These are phyloP conservation scores for Cossypha polioptera DNA, from an alignment of 2,797 vertebrate genomes.

Conservation along the genomic window DNA sequence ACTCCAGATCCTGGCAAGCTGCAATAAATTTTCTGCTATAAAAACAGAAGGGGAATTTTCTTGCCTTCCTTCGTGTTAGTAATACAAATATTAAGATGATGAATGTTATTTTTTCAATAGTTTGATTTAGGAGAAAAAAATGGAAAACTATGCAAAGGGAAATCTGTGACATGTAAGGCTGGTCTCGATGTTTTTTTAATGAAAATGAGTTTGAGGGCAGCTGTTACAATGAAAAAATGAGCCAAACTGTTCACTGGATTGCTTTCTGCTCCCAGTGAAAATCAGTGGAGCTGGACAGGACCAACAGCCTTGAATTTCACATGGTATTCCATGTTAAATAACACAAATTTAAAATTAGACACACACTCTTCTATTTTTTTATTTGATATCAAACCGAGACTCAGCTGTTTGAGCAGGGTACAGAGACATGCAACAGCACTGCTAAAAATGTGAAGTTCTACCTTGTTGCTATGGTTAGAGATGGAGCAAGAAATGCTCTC, in stretches of 20 bases:
- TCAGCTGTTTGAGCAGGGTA: not conserved
- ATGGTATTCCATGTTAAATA: rapidly evolving
- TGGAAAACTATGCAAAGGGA: not conserved
- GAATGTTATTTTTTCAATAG: not conserved
- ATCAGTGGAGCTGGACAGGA: not conserved
- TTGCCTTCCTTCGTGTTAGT: not conserved
- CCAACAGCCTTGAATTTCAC: not conserved
- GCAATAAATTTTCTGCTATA: slow-evolving; percentile 3
- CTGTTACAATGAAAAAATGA: not conserved
- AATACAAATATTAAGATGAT: not conserved
- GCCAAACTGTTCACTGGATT: not conserved
- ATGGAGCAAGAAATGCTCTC: not conserved
- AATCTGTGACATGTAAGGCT: not conserved
- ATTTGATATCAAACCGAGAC: not conserved
- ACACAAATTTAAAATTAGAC: not conserved
- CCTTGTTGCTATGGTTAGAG: not conserved
- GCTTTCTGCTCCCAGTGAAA: not conserved
- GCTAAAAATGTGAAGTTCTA: not conserved
- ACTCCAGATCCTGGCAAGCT: not conserved
- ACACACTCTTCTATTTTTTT: not conserved
- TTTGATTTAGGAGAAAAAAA: not conserved
- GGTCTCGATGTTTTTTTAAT: not conserved
- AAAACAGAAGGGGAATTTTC: not conserved
- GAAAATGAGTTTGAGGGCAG: not conserved
- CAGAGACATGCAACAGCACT: not conserved